Evolutionary conservation across 2,797 vertebrate species (phyloP).

Genomic region (Tokudaia tokunoshimensis): DNA sequence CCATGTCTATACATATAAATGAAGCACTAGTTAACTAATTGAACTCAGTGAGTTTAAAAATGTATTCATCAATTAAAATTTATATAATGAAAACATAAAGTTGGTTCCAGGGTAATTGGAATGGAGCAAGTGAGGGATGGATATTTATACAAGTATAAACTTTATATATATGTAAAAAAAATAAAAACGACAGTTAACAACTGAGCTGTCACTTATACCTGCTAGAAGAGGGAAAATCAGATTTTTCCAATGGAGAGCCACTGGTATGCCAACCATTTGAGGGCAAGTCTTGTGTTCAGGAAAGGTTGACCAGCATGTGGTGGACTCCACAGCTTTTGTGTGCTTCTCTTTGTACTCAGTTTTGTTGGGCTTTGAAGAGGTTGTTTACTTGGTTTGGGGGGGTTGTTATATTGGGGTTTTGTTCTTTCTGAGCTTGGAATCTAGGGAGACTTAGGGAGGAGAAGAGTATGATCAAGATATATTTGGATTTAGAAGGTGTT

Average conservation of each 20-base stretch:
- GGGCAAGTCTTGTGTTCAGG: not conserved
- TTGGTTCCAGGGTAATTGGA: not conserved
- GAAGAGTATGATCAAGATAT: not conserved
- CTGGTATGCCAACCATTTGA: no score
- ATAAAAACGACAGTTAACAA: not conserved
- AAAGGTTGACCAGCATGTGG: not conserved
- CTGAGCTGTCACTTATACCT: not conserved
- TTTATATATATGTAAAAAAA: not conserved
- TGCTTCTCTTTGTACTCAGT: not conserved
- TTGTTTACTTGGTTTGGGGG: no score
- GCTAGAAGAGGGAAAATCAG: not conserved
- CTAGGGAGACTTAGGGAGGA: no score
- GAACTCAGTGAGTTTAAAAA: not conserved
- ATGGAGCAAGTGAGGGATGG: no score
- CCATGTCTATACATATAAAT: not conserved
- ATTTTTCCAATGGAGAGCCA: not conserved
- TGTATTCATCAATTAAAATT: not conserved
- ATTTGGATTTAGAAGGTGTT: not conserved
- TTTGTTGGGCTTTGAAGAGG: not conserved
- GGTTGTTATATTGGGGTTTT: not conserved
- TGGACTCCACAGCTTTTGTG: not conserved
- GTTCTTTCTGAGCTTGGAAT: not conserved
- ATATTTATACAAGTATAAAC: not conserved
- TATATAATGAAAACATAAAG: not conserved
- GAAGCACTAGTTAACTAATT: not conserved